Evolutionary conservation across 2,113 vertebrate species (phyloP), one percentile per base, ranked within the genome.

Genomic region (Labeo catla): DNA sequence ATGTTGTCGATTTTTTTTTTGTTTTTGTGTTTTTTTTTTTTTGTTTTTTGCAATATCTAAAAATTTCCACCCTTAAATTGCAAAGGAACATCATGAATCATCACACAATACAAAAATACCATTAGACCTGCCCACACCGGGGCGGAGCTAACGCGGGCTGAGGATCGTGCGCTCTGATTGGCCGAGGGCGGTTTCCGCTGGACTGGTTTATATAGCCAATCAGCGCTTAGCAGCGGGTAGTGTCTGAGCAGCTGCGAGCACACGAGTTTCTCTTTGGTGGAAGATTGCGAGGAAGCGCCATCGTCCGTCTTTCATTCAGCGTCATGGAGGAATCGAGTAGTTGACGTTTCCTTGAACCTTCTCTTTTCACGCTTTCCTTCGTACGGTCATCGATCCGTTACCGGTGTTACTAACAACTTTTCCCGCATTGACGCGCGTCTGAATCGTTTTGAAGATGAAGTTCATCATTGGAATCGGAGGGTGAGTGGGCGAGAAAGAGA

Each of bases 401-500:
- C 1, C 15, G 43, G 43, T 36, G 45, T 52, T 45, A 52, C 45
- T 70, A 73, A 43, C 28, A 36, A 81, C 85, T 85, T 84, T 84
- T 59, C 19, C 81, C 86, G 61, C 63, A 88, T 90, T 61, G 81
- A 84, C 85, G 78, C 66, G 50, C 76, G 70, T 78, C 81, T 63
- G 47, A 43, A 6, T 86, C 83, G 49, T 76, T 16, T 87, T 21
- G n/a, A 83, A 83, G 0, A 98, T 99, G 98, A 96, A 97, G 90
- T 92, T 94, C 93, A 96, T 99, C 91, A 92, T 99, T 82, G 97
- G 97, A 81, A 96, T 99, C 57, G 97, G 98, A 87, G 98, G 97
- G 98, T 99, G 89, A 99, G 97, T 94, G 16, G 7, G 54, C 0
- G 52, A 54, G 39, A 39, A 2, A 39, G 39, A 39, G 39, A 39